Conservation (phyloP, 2,113 vertebrate species). For the Scortum barcoo region DNA sequence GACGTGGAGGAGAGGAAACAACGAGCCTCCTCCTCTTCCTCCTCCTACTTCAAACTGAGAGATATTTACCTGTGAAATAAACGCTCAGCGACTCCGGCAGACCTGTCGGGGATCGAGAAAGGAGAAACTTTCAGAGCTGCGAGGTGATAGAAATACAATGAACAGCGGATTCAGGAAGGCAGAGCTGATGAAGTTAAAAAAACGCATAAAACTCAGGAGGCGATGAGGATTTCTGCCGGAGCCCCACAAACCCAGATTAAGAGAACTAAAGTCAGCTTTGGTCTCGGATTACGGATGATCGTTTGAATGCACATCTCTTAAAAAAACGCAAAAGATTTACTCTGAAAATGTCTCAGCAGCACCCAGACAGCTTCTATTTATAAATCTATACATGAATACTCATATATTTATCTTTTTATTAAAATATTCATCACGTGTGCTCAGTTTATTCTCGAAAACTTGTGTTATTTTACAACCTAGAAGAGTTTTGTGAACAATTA, state of each 20-base stretch:
- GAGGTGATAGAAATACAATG: constrained; percentile 27
- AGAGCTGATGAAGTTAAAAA: neutral
- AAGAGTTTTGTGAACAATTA: neutral
- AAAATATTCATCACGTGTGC: too few species aligned
- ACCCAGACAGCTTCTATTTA: neutral
- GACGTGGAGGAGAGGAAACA: neutral
- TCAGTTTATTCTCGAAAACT: neutral
- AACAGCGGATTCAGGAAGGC: neutral
- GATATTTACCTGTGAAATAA: constrained; percentile 92
- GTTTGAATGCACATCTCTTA: neutral
- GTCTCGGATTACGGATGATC: constrained; percentile 55
- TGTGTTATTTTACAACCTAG: neutral
- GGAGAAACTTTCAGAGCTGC: constrained; percentile 13
- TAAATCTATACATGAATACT: too few species aligned
- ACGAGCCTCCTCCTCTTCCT: neutral
- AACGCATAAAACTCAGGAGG: constrained; percentile 19
- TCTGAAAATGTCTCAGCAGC: neutral
- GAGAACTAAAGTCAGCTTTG: constrained; percentile 41
- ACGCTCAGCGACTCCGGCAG: constrained; percentile 93
- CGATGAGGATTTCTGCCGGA: constrained; percentile 13
- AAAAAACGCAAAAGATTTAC: neutral
- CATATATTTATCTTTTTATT: too few species aligned
- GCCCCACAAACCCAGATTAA: constrained; percentile 46
- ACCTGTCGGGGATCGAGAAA: constrained; percentile 81
- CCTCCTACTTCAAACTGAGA: neutral